phyloP scores from a whole-genome alignment of 2,113 vertebrate species.

The Chauna torquata region DNA sequence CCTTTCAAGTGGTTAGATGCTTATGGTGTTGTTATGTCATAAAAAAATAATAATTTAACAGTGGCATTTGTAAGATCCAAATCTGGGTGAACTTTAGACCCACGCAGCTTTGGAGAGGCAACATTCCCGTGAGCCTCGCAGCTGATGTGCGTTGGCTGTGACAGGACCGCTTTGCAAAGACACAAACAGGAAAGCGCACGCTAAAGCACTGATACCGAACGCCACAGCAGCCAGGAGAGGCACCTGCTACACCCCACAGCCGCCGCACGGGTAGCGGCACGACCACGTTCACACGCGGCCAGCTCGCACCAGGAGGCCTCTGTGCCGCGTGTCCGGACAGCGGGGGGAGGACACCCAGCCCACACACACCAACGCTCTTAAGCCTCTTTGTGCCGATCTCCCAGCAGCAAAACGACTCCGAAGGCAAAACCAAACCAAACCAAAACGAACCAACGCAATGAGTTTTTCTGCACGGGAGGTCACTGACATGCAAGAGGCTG shows the following conservation, averaged over 20 bases:
- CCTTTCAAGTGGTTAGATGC: not conserved
- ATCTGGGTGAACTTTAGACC: not conserved
- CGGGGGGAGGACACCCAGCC: not conserved
- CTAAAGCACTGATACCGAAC: not conserved
- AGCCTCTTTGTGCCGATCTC: not conserved
- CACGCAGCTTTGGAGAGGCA: not conserved
- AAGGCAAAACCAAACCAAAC: no score
- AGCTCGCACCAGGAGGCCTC: fast-evolving
- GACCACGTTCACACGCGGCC: fast-evolving
- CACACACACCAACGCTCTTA: fast-evolving
- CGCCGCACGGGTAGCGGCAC: fast-evolving
- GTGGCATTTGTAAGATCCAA: not conserved
- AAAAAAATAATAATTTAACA: not conserved
- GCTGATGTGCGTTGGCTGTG: fast-evolving
- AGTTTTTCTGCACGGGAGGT: not conserved
- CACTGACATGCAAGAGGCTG: fast-evolving
- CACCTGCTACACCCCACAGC: not conserved
- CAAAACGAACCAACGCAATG: no score
- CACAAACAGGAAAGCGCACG: not conserved
- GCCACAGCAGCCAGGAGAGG: not conserved
- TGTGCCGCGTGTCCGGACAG: fast-evolving
- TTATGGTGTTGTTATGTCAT: not conserved
- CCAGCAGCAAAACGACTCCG: fast-evolving
- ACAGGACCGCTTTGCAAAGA: not conserved
- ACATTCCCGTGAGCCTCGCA: not conserved